Base-by-base conservation (phyloP, 2,797 vertebrate species). In the Adrianichthys oophorus region DNA sequence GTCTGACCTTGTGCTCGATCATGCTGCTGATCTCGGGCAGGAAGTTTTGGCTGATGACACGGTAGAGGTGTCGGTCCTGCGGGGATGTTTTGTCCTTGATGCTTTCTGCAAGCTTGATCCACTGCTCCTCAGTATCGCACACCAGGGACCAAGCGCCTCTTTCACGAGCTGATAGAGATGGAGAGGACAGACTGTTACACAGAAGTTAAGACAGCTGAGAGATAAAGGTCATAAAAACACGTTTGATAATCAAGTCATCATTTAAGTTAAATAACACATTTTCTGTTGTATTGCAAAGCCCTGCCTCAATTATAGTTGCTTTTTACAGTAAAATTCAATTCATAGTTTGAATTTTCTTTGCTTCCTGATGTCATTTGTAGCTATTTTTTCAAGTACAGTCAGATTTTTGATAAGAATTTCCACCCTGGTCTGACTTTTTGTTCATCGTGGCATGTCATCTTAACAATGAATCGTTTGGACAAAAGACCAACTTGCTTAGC, bases 11-110 rank as follows among this genome's bases (percentile, higher is more conserved):
- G 90, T 97, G 95, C 66, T 96, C 92, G 59, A 98, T 97, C 97
- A 98, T 99, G 89, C 88, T 98, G 89, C 95, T 95, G 87, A 99
- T 98, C 89, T 99, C 97, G 0, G 97, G 96, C 75, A 99, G 90
- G 90, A 99, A 98, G 88, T 98, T 97, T 83, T 98, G 95, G 70
- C 93, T 97, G 89, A 99, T 93, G 79, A 98, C 93, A 65, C 94
- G 96, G 85, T 98, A 94, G 67, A 99, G 95, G 80, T 99, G 96
- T 32, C 94, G 91, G 77, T 98, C 98, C 86, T 96, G 91, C 52
- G 95, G 91, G 65, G 95, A 95, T 56, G 88, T 89, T 83, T 94
- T 95, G 86, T 97, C 95, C 90, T 95, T 94, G 79, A 99, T 95
- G 88, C 94, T 95, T 65, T 98, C 95, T 0, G 96, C 96, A 73